phyloP scores from a whole-genome alignment of 2,113 vertebrate genomes.

The Microtus pennsylvanicus region DNA sequence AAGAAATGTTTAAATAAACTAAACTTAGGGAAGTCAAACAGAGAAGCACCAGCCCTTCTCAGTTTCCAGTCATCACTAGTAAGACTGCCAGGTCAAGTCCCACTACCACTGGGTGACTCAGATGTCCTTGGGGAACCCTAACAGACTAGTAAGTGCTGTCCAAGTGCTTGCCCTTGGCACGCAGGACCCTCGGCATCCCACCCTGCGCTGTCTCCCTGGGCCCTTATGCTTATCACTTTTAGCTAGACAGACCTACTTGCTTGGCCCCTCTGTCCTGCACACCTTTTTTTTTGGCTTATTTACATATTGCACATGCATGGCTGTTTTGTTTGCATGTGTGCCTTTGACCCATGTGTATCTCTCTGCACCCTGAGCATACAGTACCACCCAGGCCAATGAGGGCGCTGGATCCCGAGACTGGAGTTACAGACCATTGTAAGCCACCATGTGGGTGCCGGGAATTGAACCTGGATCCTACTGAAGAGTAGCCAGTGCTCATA shows the following conservation, averaged over 20 bases:
- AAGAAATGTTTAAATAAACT: constrained; percentile 49
- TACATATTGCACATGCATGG: too few species aligned
- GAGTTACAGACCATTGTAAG: neutral
- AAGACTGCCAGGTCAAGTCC: neutral
- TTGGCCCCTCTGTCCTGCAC: neutral
- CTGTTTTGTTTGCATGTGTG: neutral
- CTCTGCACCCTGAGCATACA: neutral
- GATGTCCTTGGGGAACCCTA: neutral
- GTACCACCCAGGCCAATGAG: neutral
- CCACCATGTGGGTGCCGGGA: neutral
- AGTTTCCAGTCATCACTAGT: neutral
- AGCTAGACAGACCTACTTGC: neutral
- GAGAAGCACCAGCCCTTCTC: neutral
- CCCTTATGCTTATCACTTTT: neutral
- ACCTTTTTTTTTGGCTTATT: neutral
- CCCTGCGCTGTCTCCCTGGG: neutral
- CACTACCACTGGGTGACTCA: neutral
- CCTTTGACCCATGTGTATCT: neutral
- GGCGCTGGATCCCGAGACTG: neutral
- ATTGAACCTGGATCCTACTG: neutral
- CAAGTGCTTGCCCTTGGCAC: neutral
- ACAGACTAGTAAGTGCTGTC: neutral
- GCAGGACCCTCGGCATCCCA: neutral
- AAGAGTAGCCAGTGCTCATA: neutral
- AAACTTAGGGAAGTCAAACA: constrained; percentile 28